phyloP scores from a whole-genome alignment of 1,140 invertebrate genomes.

The Lordiphosa stackelbergi region DNA sequence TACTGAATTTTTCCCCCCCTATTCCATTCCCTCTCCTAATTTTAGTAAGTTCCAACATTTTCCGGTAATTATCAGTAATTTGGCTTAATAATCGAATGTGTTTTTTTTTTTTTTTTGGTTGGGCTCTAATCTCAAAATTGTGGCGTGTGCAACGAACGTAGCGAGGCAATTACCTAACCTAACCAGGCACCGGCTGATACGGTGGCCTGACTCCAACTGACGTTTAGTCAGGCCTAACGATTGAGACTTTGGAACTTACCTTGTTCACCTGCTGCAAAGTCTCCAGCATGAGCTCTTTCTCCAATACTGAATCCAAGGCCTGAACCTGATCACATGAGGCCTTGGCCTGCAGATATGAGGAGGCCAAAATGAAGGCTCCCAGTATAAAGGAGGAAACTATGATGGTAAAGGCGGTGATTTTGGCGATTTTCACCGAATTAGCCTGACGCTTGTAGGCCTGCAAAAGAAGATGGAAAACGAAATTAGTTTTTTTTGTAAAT shows the following conservation, averaged over 20 bases:
- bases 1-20: not conserved
- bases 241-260: conserved; percentile 76
- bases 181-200: conserved; percentile 44
- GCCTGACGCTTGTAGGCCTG: conserved; percentile 87
- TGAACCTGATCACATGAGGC: conserved; percentile 84
- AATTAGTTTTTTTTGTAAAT: not conserved
- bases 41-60: conserved; percentile 49
- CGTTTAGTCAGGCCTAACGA: conserved; percentile 40
- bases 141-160: conserved; percentile 63
- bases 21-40: conserved; percentile 14
- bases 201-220: conserved; percentile 6
- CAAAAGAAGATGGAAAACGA: conserved; percentile 39
- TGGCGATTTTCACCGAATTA: conserved; percentile 87
- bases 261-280: conserved; percentile 80
- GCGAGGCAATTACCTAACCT: conserved; percentile 56
- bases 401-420: conserved; percentile 87
- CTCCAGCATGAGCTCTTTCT: conserved; percentile 82
- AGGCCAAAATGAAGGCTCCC: conserved; percentile 87
- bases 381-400: conserved; percentile 86
- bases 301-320: conserved; percentile 81
- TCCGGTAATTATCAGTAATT: conserved; percentile 74
- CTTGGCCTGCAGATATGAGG: conserved; percentile 87
- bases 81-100: conserved; percentile 54
- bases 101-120: conserved; percentile 14
- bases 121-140: conserved; percentile 4